Base-by-base conservation (phyloP, 2,797 vertebrate species). In the Oryzias sinensis region DNA sequence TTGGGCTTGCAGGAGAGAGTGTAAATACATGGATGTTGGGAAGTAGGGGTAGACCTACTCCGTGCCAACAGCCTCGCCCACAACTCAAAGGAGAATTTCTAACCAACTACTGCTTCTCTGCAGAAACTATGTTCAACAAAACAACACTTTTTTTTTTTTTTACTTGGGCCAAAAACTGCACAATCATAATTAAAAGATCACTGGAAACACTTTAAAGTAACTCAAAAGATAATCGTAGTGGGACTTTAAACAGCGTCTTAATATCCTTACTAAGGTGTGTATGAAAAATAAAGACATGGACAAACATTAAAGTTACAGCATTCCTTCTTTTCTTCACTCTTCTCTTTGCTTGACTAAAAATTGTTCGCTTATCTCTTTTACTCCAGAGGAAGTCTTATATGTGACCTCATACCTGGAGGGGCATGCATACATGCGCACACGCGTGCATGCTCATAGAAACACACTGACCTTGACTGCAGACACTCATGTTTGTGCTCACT, bases 401-500 rank as follows among this genome's bases (percentile, higher is more conserved):
- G 24, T 74, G 72, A 82, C 80, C 70, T 59, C 57, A 22, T 42
- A 76, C 53, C 74, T 67, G 57, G 48, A 59, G 46, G 53, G 48
- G 16, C 58, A 56, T 42, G 55, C 65, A 63, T 33, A 47, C 69
- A 57, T 14, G 4, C 62, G 40, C 46, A 17, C 62, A 57, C 43
- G 20, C 60, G 53, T 16, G 3, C 59, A 44, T 33, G 37, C 49
- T 25, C 49, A 47, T 56, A n/a, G 64, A 45, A 67, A 13, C 56
- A 33, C 56, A 14, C 29, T 79, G 77, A 83, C 80, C 79, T 86
- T 86, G 79, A 76, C 71, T 68, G 29, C 17, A 59, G 47, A 27
- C 52, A 57, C 43, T 58, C 55, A 25, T 51, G 27, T 67, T 82
- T 63, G 76, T 42, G 50, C 47, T 55, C 64, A 20, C 64, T 77